Percentiles rank a stretch among this genome's conserved stretches.
These are phyloP conservation scores for Vicugna pacos DNA, from an alignment of 2,113 vertebrate species.

Conservation along the genomic window DNA sequence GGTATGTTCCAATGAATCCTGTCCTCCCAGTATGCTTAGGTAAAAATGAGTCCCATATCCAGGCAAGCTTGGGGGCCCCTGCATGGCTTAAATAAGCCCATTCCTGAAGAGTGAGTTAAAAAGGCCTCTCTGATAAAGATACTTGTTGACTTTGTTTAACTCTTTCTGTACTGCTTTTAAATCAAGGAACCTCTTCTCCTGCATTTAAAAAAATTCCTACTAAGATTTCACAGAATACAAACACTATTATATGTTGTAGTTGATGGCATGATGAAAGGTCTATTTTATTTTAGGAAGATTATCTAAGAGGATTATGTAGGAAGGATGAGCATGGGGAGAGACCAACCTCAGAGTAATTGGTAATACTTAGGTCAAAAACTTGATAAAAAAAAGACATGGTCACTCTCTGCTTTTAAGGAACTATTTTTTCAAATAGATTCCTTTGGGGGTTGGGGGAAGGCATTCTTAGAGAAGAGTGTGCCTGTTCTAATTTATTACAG, in stretches of 20 bases:
- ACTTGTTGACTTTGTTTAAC: not conserved
- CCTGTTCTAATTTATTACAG: not conserved
- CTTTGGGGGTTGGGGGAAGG: not conserved
- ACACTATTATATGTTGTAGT: not conserved
- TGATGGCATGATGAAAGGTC: not conserved
- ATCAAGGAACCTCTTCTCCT: not conserved
- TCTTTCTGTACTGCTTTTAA: not conserved
- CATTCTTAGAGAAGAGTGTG: not conserved
- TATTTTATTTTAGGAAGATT: conserved; percentile 31
- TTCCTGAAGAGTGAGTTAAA: not conserved
- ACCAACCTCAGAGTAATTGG: not conserved
- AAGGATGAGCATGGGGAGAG: not conserved
- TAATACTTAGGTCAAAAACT: conserved; percentile 12
- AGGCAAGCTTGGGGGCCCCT: not conserved
- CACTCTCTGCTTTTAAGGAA: not conserved
- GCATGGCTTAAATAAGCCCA: not conserved
- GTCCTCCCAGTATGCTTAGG: not conserved
- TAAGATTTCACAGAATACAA: not conserved
- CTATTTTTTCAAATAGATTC: not conserved
- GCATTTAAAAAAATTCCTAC: not conserved
- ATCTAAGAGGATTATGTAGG: not conserved
- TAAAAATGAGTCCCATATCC: not conserved
- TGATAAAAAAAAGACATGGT: not conserved
- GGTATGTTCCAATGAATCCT: not conserved
- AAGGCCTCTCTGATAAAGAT: not conserved